Percentiles rank a stretch among this genome's conserved stretches.
Conservation (phyloP, 2,888 invertebrate species). For the Ectropis crepuscularia region DNA sequence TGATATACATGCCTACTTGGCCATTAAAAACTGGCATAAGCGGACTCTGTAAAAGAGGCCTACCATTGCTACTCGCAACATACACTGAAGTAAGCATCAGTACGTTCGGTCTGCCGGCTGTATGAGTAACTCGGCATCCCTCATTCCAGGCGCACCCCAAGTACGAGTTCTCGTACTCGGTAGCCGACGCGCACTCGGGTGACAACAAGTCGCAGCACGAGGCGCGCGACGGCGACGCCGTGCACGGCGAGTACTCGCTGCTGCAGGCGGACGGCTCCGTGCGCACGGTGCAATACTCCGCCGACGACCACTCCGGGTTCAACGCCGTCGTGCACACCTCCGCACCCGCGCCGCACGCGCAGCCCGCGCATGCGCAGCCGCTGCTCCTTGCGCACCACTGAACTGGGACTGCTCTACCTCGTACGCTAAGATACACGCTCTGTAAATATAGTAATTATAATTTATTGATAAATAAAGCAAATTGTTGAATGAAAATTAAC, state of each 20-base stretch:
- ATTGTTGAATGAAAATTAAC: constrained; percentile 36
- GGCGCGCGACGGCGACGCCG: constrained; percentile 85
- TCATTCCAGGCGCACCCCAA: constrained; percentile 80
- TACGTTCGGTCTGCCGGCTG: too few species aligned
- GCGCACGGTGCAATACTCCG: constrained; percentile 81
- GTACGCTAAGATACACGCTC: constrained; percentile 25
- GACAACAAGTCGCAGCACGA: constrained; percentile 86
- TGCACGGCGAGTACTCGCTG: constrained; percentile 82
- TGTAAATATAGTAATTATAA: constrained; percentile 48
- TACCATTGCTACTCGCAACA: too few species aligned
- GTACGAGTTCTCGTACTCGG: constrained; percentile 85
- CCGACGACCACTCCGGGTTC: constrained; percentile 82
- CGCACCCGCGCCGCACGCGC: constrained; percentile 61
- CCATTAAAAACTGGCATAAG: too few species aligned
- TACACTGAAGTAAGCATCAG: too few species aligned
- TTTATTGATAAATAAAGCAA: constrained; percentile 42
- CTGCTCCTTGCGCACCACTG: constrained; percentile 59
- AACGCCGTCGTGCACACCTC: constrained; percentile 74
- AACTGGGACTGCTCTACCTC: constrained; percentile 14
- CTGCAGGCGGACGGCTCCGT: constrained; percentile 81
- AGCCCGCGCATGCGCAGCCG: constrained; percentile 47
- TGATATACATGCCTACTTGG: too few species aligned
- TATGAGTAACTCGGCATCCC: constrained; percentile 1
- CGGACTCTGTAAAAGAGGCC: too few species aligned
- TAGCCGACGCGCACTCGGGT: constrained; percentile 84